Evolutionary conservation across 1,140 invertebrate genomes (phyloP).

Genomic region (Saxidomus purpurata): DNA sequence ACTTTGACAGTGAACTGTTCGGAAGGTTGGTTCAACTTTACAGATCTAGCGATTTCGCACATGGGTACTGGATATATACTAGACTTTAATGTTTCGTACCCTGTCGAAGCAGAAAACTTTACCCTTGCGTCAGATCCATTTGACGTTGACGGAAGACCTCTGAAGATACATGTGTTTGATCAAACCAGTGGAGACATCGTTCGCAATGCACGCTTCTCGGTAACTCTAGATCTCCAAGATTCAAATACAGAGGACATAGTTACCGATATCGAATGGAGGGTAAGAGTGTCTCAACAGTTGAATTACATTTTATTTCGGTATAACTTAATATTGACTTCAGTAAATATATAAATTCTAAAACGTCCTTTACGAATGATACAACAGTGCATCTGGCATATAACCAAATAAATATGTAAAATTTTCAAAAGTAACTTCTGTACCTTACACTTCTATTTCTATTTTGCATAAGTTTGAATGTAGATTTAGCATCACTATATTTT

Average conservation of each 20-base stretch:
- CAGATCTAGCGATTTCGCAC: constrained; percentile 57
- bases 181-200: constrained; percentile 43
- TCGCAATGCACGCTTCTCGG: neutral
- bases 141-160: constrained; percentile 48
- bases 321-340: too few relatives aligned
- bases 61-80: constrained; percentile 72
- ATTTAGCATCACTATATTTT: too few relatives aligned
- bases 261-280: constrained; percentile 57
- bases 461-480: too few relatives aligned
- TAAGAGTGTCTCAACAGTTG: too few relatives aligned
- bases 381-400: too few relatives aligned
- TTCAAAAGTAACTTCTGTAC: too few relatives aligned
- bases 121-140: constrained; percentile 58
- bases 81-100: constrained; percentile 74
- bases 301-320: neutral
- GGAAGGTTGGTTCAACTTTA: constrained; percentile 58
- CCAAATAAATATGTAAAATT: too few relatives aligned
- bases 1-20: constrained; percentile 16
- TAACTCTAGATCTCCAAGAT: constrained; percentile 74
- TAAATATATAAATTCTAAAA: too few relatives aligned
- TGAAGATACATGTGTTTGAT: constrained; percentile 58
- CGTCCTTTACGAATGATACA: too few relatives aligned
- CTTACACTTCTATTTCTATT: too few relatives aligned
- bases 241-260: constrained; percentile 59
- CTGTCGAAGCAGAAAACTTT: constrained; percentile 72